Evolutionary conservation across 2,888 invertebrate genomes (phyloP), one percentile per base, ranked within the genome.

Genomic region (Pycnomerus fuliginosus): DNA sequence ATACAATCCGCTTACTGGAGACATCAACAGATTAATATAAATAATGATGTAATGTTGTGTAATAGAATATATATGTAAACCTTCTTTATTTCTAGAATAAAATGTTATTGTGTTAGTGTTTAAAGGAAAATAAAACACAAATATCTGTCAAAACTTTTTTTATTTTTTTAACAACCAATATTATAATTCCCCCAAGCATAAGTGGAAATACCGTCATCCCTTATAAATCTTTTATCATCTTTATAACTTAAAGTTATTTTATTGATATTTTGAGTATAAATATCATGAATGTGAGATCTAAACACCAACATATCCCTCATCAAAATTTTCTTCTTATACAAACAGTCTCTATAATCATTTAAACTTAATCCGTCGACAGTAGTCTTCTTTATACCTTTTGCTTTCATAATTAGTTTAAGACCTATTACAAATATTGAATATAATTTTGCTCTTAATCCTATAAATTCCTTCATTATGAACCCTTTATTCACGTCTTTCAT

Each of bases 1-100:
- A 41, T 60, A 58, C 32, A 52, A 48, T 31, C 55, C 56, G 1
- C 24, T 59, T 15, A 57, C 42, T 22, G 52, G 49, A 17, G 48
- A 48, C 43, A 48, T 52, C 16, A 41, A 30, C 41, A 54, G 53
- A 54, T 37, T 58, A 44, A 15, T 48, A 14, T 44, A 45, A 37
- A 42, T 15, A 32, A 17, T 20, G 14, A 29, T 14, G 3, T 13
- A 29, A 20, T 20, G 7, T 7, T 4, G 7, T 7, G 5, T 7
- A 4, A 20, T 7, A 7, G 7, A 27, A 27, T 11, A 8, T 27
- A 7, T 8, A 27, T 11, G 12, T 5, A 35, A n/a, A 35, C 11
- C 14, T 14, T 23, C 2, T 24, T 14, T 34, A 7, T 17, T 32
- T 10, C 5, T 7, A 20, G 20, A 7, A 20, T 20, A 7, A 7